Conservation (phyloP, 2,113 vertebrate species). For the Tupaia chinensis region DNA sequence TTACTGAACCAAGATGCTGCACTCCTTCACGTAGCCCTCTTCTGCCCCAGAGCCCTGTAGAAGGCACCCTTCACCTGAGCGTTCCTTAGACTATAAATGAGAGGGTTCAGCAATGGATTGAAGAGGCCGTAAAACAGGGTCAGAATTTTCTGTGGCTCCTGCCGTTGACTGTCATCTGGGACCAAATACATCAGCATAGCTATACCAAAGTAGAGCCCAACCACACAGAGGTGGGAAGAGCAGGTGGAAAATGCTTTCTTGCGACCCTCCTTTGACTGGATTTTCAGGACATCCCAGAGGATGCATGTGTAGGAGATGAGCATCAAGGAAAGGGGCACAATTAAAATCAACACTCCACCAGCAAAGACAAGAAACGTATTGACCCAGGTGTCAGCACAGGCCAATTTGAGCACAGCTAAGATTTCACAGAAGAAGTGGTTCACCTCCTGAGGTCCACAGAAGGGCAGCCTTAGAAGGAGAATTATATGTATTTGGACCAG, state of each 20-base stretch:
- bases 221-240: conserved; percentile 47
- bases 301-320: conserved; percentile 57
- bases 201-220: conserved; percentile 30
- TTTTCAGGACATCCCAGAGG: conserved; percentile 6
- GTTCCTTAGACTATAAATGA: neutral
- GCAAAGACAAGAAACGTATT: conserved; percentile 31
- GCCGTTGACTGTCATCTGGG: neutral
- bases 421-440: conserved; percentile 77
- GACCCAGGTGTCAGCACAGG: conserved; percentile 62
- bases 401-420: conserved; percentile 62
- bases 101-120: neutral
- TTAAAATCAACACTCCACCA: conserved; percentile 30
- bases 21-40: neutral
- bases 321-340: conserved; percentile 43
- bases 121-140: conserved; percentile 7
- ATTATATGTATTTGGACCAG: neutral
- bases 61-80: neutral
- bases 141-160: conserved; percentile 28
- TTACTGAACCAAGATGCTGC: neutral
- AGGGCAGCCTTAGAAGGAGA: conserved; percentile 45
- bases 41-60: neutral
- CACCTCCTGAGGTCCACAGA: conserved; percentile 61
- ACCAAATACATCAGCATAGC: neutral
- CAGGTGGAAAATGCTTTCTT: conserved; percentile 2
- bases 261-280: neutral